phyloP scores from a whole-genome alignment of 2,888 invertebrate species.

The Hirudinaria manillensis region DNA sequence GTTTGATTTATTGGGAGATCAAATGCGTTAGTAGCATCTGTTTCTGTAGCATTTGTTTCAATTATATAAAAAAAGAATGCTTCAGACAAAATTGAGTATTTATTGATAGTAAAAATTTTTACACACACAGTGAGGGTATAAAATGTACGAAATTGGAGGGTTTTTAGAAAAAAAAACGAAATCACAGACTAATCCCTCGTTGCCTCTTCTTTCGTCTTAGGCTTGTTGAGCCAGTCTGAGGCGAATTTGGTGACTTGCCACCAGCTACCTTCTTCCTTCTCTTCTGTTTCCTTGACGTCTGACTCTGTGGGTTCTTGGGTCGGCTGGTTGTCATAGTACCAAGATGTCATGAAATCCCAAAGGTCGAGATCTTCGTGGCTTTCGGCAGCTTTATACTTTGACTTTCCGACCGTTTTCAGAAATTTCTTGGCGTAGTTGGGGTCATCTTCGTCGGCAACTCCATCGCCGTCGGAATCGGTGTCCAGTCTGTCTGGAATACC shows the following conservation, averaged over 20 bases:
- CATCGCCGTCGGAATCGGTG: constrained; percentile 44
- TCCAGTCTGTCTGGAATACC: constrained; percentile 46
- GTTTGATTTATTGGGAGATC: too few species aligned
- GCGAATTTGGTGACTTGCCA: constrained; percentile 8
- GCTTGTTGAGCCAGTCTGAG: constrained; percentile 8
- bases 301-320: background rate
- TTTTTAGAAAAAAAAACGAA: too few species aligned
- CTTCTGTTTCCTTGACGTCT: constrained; percentile 20
- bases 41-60: too few species aligned
- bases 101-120: too few species aligned
- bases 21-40: too few species aligned
- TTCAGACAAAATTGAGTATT: too few species aligned
- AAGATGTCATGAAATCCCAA: constrained; percentile 35
- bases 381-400: constrained; percentile 31
- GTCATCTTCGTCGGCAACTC: constrained; percentile 41
- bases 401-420: constrained; percentile 42
- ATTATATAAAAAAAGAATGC: too few species aligned
- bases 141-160: too few species aligned
- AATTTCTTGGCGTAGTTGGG: constrained; percentile 39
- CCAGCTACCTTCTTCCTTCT: background rate
- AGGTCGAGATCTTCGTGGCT: constrained; percentile 35
- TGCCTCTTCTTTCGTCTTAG: constrained; percentile 4
- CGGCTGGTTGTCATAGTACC: constrained; percentile 18
- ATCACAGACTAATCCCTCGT: too few species aligned
- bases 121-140: too few species aligned